Percentiles rank a stretch among this genome's conserved stretches.
Conservation (phyloP, 2,797 vertebrate species). For the Sparidentex hasta region DNA sequence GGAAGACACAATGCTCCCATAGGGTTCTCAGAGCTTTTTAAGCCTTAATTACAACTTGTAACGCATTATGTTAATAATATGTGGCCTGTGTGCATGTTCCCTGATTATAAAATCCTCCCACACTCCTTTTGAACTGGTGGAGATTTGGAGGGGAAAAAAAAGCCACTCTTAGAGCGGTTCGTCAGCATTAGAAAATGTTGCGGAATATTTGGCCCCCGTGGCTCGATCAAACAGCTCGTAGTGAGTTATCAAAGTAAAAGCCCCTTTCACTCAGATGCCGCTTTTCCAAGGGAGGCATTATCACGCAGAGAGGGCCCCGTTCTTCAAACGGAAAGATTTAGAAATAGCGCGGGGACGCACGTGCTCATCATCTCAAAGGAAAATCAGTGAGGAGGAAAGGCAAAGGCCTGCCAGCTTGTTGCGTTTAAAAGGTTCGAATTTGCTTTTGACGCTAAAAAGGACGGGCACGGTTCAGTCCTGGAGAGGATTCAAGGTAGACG, state of each 20-base stretch:
- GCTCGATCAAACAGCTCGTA: constrained; percentile 73
- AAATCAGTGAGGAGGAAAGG: constrained; percentile 24
- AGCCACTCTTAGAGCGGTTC: constrained; percentile 48
- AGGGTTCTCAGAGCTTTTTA: constrained; percentile 48
- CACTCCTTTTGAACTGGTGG: constrained; percentile 71
- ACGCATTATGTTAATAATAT: constrained; percentile 72
- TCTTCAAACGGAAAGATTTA: constrained; percentile 60
- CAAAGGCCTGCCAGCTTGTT: constrained; percentile 31
- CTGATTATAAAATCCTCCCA: constrained; percentile 76
- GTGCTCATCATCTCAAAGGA: constrained; percentile 31
- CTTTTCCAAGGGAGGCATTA: constrained; percentile 48
- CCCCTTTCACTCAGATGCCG: constrained; percentile 43
- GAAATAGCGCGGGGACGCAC: constrained; percentile 3
- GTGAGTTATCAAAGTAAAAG: constrained; percentile 70
- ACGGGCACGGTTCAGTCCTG: background rate
- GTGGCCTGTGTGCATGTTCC: constrained; percentile 60
- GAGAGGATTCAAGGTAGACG: constrained; percentile 1
- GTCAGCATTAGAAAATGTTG: constrained; percentile 46
- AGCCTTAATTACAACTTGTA: constrained; percentile 73
- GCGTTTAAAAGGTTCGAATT: constrained; percentile 25
- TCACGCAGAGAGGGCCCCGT: constrained; percentile 25
- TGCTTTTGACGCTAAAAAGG: constrained; percentile 9
- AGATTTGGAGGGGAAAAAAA: constrained; percentile 67
- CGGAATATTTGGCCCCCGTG: constrained; percentile 63
- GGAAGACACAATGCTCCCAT: constrained; percentile 28